Percentiles rank a stretch among this genome's conserved stretches.
Conservation (phyloP, 2,797 vertebrate genomes). For the Morelia viridis region DNA sequence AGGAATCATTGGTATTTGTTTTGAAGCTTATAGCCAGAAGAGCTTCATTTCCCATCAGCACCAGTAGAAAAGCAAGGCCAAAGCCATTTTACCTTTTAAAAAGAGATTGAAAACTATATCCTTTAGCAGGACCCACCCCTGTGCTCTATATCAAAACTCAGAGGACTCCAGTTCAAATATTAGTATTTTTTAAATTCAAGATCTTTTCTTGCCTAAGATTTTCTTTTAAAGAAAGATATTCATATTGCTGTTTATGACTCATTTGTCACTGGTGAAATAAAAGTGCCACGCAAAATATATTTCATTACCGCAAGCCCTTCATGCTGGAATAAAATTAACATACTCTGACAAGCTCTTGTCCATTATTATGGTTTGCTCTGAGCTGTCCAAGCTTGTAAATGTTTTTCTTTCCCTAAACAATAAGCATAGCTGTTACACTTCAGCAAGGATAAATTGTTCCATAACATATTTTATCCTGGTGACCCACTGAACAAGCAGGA, state of each 20-base stretch:
- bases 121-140: neutral
- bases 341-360: conserved; percentile 7
- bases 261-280: conserved; percentile 40
- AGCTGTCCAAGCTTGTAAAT: neutral
- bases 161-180: neutral
- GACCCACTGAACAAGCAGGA: conserved; percentile 3
- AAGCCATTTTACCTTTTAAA: neutral
- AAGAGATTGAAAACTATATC: neutral
- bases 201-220: conserved; percentile 28
- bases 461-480: conserved; percentile 19
- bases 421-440: conserved; percentile 14
- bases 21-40: neutral
- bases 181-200: neutral
- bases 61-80: neutral
- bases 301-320: conserved; percentile 28
- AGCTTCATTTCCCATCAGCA: neutral
- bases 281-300: conserved; percentile 18
- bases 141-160: neutral
- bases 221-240: conserved; percentile 18
- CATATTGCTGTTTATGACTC: conserved; percentile 13
- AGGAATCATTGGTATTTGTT: neutral
- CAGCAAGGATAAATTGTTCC: conserved; percentile 21
- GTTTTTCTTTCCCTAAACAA: neutral
- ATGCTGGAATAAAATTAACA: conserved; percentile 38
- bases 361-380: conserved; percentile 11